Evolutionary conservation across 2,113 vertebrate species (phyloP).

Genomic region (Progne subis): DNA sequence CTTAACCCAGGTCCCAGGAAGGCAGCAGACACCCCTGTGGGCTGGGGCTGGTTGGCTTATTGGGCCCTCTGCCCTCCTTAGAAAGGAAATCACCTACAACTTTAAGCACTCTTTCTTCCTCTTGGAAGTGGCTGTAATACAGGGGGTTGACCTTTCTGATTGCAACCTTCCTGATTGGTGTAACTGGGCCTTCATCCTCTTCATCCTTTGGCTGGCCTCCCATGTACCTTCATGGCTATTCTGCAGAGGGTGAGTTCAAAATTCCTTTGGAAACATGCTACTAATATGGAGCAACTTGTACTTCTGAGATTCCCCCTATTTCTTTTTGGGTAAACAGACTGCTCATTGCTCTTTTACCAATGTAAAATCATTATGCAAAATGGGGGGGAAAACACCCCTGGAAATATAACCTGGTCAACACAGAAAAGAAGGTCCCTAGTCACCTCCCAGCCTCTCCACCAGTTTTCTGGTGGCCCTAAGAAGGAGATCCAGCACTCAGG

Average conservation of each 20-base stretch:
- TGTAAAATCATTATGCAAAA: not conserved
- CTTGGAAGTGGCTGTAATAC: not conserved
- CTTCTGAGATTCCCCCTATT: not conserved
- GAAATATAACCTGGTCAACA: not conserved
- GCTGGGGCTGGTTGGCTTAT: not conserved
- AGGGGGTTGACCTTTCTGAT: not conserved
- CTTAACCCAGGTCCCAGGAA: not conserved
- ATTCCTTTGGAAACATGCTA: not conserved
- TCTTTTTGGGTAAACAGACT: not conserved
- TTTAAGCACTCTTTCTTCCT: not conserved
- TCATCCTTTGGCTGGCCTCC: not conserved
- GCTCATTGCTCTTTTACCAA: not conserved
- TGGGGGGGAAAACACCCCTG: rapidly evolving
- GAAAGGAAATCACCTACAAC: not conserved
- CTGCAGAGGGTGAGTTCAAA: not conserved
- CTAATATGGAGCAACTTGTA: rapidly evolving
- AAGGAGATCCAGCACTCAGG: not conserved
- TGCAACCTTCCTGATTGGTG: not conserved
- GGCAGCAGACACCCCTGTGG: rapidly evolving
- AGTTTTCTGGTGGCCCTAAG: not conserved
- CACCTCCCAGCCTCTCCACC: not conserved
- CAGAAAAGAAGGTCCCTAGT: not conserved
- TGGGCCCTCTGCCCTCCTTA: not conserved
- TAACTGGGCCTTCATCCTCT: not conserved
- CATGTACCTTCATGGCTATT: not conserved